A percentile compares a stretch with the other conserved stretches of the same genome.
These are phyloP conservation scores for Galerucella calmariensis DNA, from an alignment of 2,888 invertebrate species.

Conservation along the genomic window DNA sequence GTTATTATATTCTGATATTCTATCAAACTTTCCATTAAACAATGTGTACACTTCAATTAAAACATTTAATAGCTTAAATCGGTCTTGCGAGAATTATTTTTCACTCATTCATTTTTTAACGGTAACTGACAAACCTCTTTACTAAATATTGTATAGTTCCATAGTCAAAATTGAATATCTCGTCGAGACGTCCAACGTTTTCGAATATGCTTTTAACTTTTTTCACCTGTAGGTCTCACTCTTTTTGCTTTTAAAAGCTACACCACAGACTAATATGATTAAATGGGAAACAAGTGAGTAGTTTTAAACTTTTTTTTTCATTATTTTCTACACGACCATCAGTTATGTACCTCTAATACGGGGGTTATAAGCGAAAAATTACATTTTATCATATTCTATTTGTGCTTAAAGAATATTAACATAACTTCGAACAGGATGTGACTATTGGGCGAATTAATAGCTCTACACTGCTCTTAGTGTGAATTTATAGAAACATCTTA, in stretches of 20 bases:
- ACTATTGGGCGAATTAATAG: too few relatives aligned
- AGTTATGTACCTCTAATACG: neutral
- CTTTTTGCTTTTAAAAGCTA: conserved; percentile 32
- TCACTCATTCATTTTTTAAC: neutral
- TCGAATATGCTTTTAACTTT: conserved; percentile 32
- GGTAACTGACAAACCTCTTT: neutral
- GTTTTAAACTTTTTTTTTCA: conserved; percentile 7
- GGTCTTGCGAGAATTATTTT: too few relatives aligned
- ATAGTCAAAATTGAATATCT: conserved; percentile 3
- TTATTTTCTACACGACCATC: neutral
- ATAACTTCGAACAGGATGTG: too few relatives aligned
- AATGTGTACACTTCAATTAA: too few relatives aligned
- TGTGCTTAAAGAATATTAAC: too few relatives aligned
- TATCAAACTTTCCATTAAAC: too few relatives aligned
- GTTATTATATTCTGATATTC: too few relatives aligned
- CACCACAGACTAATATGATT: conserved; percentile 32
- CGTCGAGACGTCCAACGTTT: neutral
- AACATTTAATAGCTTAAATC: too few relatives aligned
- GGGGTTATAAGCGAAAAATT: too few relatives aligned
- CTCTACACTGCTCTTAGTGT: too few relatives aligned
- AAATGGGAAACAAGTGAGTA: conserved; percentile 24
- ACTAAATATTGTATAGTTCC: neutral
- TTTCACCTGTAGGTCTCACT: conserved; percentile 22
- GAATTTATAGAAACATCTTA: too few relatives aligned
- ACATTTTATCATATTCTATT: too few relatives aligned